Evolutionary conservation across 2,797 vertebrate genomes (phyloP).

Genomic region (Microtus obscurus): DNA sequence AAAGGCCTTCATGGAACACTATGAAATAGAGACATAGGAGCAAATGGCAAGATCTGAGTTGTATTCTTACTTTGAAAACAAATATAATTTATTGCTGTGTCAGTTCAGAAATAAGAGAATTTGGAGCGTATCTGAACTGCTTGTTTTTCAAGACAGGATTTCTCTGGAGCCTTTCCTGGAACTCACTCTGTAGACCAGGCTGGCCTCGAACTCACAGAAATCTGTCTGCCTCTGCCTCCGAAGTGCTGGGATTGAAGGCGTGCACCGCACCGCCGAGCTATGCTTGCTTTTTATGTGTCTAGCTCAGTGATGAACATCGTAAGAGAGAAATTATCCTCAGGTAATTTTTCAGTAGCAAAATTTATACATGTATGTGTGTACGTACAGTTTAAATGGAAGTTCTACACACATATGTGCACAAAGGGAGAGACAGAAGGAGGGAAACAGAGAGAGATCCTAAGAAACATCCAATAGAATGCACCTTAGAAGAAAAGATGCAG

Average conservation of each 20-base stretch:
- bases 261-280: too few species aligned
- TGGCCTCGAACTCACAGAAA: too few species aligned
- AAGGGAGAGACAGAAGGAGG: background rate
- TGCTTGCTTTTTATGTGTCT: conserved; percentile 34
- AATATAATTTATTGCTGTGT: conserved; percentile 10
- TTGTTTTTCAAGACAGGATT: background rate
- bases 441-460: background rate
- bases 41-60: background rate
- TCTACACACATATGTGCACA: too few species aligned
- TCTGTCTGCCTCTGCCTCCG: too few species aligned
- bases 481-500: background rate
- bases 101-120: conserved; percentile 41
- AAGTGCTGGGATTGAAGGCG: too few species aligned
- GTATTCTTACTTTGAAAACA: conserved; percentile 19
- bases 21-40: background rate
- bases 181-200: too few species aligned
- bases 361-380: background rate
- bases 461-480: background rate
- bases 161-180: too few species aligned
- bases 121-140: background rate
- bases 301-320: background rate
- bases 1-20: conserved; percentile 20
- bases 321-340: background rate
- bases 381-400: background rate
- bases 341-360: conserved; percentile 52